Conservation (phyloP, 64 coral and sea anemone genomes). For the Dendrophyllia cribrosa region DNA sequence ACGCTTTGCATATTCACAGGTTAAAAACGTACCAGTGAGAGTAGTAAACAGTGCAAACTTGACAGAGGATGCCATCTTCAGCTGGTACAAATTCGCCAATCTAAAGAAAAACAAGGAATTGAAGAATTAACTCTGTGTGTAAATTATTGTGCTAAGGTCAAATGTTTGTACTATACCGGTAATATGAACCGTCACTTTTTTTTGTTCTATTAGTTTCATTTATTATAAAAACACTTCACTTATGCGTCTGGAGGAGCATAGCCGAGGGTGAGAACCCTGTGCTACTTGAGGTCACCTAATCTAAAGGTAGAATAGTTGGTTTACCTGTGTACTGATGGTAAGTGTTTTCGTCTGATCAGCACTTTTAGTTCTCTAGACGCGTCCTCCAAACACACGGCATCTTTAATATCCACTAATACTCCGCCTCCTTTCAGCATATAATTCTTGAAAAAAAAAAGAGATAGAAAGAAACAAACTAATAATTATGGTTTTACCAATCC, state of each 20-base stretch:
- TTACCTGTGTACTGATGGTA: slow-evolving; percentile 55
- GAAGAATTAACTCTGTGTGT: not conserved
- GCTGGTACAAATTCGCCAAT: slow-evolving; percentile 53
- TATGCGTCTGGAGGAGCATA: too few relatives aligned
- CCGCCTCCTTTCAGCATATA: slow-evolving; percentile 69
- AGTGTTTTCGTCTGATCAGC: slow-evolving; percentile 52
- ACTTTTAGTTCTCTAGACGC: slow-evolving; percentile 35
- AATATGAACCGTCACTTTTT: too few relatives aligned
- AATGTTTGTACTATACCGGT: too few relatives aligned
- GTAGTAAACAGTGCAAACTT: slow-evolving; percentile 72
- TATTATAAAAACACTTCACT: too few relatives aligned
- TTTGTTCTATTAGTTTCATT: too few relatives aligned
- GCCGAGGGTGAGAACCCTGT: too few relatives aligned
- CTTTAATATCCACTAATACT: slow-evolving; percentile 38
- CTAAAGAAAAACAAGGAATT: not conserved
- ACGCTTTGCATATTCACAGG: too few relatives aligned
- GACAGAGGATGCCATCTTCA: slow-evolving; percentile 28
- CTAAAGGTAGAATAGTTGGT: too few relatives aligned
- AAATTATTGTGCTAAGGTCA: too few relatives aligned
- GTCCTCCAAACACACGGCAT: not conserved
- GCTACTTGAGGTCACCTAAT: too few relatives aligned
- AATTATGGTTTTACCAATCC: too few relatives aligned
- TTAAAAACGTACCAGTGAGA: slow-evolving; percentile 2
- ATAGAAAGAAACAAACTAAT: not conserved
- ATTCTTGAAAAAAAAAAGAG: not conserved